These are phyloP conservation scores for Thalassaphorura encarpata DNA, from an alignment of 1,140 invertebrate genomes.

Conservation along the genomic window DNA sequence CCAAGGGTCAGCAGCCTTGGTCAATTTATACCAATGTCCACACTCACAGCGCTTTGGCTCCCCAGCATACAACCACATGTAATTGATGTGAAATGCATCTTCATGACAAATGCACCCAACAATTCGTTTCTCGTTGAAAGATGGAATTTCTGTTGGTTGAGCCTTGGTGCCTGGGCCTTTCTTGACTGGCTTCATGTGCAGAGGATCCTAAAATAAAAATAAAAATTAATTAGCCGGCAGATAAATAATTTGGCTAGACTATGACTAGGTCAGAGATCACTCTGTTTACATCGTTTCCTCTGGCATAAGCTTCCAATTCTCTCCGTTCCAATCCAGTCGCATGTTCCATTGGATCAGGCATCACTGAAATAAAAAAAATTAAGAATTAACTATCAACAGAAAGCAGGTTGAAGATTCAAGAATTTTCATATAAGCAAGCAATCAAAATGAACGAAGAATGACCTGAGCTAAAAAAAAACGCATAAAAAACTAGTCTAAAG, in stretches of 20 bases:
- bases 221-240: not conserved
- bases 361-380: slow-evolving; percentile 40
- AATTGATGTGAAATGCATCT: slow-evolving; percentile 73
- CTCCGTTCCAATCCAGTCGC: slow-evolving; percentile 85
- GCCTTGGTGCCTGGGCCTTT: slow-evolving; percentile 71
- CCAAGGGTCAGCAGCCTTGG: slow-evolving; percentile 42
- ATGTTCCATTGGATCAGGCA: slow-evolving; percentile 79
- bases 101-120: slow-evolving; percentile 96
- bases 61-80: slow-evolving; percentile 88
- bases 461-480: too few relatives aligned
- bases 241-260: not conserved
- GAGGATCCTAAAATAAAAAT: slow-evolving; percentile 60
- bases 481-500: too few relatives aligned
- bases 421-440: not conserved
- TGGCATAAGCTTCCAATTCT: slow-evolving; percentile 68
- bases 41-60: slow-evolving; percentile 84
- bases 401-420: not conserved
- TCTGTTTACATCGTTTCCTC: slow-evolving; percentile 67
- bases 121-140: slow-evolving; percentile 74
- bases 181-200: slow-evolving; percentile 69
- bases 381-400: not conserved
- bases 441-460: not conserved
- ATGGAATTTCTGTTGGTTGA: slow-evolving; percentile 77
- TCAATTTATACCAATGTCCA: slow-evolving; percentile 92
- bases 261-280: not conserved